phyloP scores from a whole-genome alignment of 1,140 invertebrate species.

The silkworm (Bombyx mori) region DNA sequence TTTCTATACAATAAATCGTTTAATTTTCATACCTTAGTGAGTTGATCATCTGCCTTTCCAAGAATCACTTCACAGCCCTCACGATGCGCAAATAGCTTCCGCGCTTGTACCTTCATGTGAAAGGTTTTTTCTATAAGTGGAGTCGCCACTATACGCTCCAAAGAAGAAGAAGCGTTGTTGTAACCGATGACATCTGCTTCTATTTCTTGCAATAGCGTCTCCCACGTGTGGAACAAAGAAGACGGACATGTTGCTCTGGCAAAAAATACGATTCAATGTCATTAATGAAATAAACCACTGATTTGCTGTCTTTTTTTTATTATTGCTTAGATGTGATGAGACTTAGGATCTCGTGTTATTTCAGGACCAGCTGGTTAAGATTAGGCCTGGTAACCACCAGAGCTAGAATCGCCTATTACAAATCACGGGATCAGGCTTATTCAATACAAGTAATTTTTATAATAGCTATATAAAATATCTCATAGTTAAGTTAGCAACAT shows the following conservation, averaged over 20 bases:
- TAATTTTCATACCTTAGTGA: conserved; percentile 74
- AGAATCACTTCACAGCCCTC: conserved; percentile 93
- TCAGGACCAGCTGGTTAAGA: too few species aligned
- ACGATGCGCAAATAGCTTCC: conserved; percentile 92
- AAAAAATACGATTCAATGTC: conserved; percentile 4
- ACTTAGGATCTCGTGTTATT: too few species aligned
- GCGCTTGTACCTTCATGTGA: conserved; percentile 92
- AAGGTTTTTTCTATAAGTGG: conserved; percentile 92
- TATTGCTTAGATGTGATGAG: too few species aligned
- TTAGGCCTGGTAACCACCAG: too few species aligned
- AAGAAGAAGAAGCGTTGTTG: conserved; percentile 87
- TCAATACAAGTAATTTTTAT: too few species aligned
- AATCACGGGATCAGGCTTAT: too few species aligned
- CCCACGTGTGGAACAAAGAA: conserved; percentile 92
- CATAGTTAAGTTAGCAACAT: too few species aligned
- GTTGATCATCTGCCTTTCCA: conserved; percentile 89
- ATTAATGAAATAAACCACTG: too few species aligned
- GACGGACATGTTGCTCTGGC: conserved; percentile 83
- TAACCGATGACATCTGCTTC: conserved; percentile 93
- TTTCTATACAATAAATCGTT: background rate
- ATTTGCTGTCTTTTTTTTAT: background rate
- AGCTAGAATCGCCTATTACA: too few species aligned
- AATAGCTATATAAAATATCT: too few species aligned
- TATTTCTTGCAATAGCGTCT: conserved; percentile 91
- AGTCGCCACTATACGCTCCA: conserved; percentile 84